Evolutionary conservation across 2,888 invertebrate species (phyloP).

Genomic region (Heliconius sara): DNA sequence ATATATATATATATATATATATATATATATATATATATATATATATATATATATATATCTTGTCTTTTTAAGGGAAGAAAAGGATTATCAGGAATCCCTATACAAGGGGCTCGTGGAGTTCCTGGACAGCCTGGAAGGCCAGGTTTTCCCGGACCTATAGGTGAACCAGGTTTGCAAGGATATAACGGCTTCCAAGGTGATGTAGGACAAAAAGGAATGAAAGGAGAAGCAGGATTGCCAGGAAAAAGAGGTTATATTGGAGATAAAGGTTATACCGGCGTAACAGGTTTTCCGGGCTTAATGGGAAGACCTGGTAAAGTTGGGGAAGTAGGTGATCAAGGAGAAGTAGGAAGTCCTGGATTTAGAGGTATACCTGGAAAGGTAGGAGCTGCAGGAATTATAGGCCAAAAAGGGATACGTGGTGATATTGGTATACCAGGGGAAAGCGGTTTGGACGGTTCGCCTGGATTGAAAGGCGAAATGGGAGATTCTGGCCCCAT

Average conservation of each 20-base stretch:
- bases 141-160: slow-evolving; percentile 86
- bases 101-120: slow-evolving; percentile 87
- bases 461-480: slow-evolving; percentile 77
- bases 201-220: slow-evolving; percentile 79
- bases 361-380: slow-evolving; percentile 90
- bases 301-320: slow-evolving; percentile 62
- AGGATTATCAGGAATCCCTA: slow-evolving; percentile 65
- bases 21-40: neutral
- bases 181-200: slow-evolving; percentile 66
- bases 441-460: slow-evolving; percentile 62
- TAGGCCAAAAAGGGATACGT: slow-evolving; percentile 60
- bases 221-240: slow-evolving; percentile 81
- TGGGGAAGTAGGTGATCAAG: slow-evolving; percentile 71
- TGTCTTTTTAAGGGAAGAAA: slow-evolving; percentile 70
- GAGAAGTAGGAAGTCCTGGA: slow-evolving; percentile 77
- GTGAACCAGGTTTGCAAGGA: slow-evolving; percentile 78
- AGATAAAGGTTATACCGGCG: slow-evolving; percentile 67
- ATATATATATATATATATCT: neutral
- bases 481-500: slow-evolving; percentile 71
- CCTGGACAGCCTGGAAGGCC: slow-evolving; percentile 89
- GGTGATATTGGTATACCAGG: slow-evolving; percentile 62
- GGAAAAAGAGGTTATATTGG: slow-evolving; percentile 73
- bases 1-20: neutral
- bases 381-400: slow-evolving; percentile 58
- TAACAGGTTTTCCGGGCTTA: slow-evolving; percentile 73